Evolutionary conservation across 2,797 vertebrate genomes (phyloP).

Genomic region (Brachyalestes nurse): DNA sequence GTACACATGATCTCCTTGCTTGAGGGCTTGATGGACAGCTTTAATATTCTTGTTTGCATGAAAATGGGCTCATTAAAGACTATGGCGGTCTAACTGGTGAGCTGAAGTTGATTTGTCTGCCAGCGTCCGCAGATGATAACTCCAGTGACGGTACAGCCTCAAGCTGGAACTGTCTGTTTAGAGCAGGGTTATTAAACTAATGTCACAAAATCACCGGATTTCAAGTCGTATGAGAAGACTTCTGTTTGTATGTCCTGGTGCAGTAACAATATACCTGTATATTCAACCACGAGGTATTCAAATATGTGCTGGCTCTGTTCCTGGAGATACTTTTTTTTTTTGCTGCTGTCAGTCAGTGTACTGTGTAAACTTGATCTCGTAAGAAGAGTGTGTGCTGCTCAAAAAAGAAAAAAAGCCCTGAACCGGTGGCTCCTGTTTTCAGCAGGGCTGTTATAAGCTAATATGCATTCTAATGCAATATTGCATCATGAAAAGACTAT

Average conservation of each 20-base stretch:
- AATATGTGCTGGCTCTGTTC: not conserved
- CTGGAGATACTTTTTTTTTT: not conserved
- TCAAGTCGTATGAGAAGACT: not conserved
- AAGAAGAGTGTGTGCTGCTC: not conserved
- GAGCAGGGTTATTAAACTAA: constrained; percentile 4
- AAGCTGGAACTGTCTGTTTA: not conserved
- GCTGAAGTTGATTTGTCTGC: not conserved
- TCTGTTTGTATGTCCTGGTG: not conserved
- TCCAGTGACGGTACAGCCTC: not conserved
- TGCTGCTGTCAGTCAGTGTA: not conserved
- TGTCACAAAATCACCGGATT: not conserved
- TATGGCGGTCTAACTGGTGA: not conserved
- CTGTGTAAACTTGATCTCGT: not conserved
- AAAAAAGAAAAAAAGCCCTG: too few relatives aligned
- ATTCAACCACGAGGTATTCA: not conserved
- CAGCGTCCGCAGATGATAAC: not conserved
- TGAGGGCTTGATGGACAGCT: constrained; percentile 3
- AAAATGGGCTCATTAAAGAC: not conserved
- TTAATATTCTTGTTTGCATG: not conserved
- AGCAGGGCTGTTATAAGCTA: not conserved
- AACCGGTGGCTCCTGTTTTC: not conserved
- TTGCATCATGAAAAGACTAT: constrained; percentile 11
- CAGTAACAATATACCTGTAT: not conserved
- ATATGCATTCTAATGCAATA: not conserved
- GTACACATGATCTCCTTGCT: not conserved